Evolutionary conservation across 2,888 invertebrate genomes (phyloP).

Genomic region (Drosophila setosimentum): DNA sequence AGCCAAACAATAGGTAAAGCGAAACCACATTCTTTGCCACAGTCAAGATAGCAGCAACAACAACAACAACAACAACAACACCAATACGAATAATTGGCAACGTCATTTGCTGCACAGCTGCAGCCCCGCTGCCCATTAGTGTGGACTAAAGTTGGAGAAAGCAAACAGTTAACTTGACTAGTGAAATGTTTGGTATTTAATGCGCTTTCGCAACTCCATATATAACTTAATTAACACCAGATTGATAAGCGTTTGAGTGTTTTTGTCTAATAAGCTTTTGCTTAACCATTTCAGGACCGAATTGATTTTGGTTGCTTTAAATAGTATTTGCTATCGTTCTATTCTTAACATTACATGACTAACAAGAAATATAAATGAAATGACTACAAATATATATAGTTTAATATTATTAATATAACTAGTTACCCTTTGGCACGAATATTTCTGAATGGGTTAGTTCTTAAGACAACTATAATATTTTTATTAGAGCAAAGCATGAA

Average conservation of each 20-base stretch:
- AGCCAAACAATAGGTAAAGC: constrained; percentile 60
- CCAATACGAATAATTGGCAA: constrained; percentile 47
- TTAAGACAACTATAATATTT: not conserved
- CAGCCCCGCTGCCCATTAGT: not conserved
- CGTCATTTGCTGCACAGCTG: constrained; percentile 15
- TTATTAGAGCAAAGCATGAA: not conserved
- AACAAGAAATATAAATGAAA: not conserved
- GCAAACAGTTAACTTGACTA: not conserved
- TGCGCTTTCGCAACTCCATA: not conserved
- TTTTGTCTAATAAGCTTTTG: not conserved
- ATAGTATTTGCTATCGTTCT: not conserved
- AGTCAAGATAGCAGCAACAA: constrained; percentile 10
- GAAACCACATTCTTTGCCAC: constrained; percentile 18
- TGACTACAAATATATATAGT: not conserved
- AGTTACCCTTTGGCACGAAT: not conserved
- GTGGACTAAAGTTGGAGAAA: not conserved
- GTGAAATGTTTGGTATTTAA: not conserved
- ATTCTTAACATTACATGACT: not conserved
- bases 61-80: constrained; percentile 14
- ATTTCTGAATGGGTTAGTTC: not conserved
- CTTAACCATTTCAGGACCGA: not conserved
- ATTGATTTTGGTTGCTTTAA: not conserved
- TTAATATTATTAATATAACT: not conserved
- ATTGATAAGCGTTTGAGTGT: not conserved
- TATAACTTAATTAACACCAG: not conserved